These are phyloP conservation scores for Acanthiza pusilla DNA, from an alignment of 2,797 vertebrate genomes.

Conservation along the genomic window DNA sequence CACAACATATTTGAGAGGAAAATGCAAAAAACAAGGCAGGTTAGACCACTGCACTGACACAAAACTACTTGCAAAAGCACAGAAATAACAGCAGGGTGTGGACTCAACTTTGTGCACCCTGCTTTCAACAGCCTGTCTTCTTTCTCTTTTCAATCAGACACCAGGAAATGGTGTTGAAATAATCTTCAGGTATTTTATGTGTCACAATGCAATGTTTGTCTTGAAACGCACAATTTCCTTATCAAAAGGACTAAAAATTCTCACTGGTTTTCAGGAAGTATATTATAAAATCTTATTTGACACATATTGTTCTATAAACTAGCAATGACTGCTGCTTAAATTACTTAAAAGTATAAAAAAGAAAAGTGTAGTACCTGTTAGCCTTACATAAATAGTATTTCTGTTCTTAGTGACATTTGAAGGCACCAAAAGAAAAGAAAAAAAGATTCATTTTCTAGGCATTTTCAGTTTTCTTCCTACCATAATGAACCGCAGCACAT, in stretches of 20 bases:
- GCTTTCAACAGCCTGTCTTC: background rate
- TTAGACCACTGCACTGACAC: background rate
- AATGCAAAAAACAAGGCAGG: background rate
- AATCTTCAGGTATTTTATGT: background rate
- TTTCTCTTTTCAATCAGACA: background rate
- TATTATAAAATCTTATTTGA: background rate
- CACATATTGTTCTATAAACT: background rate
- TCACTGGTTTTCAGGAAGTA: background rate
- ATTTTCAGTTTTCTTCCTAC: background rate
- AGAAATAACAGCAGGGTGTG: background rate
- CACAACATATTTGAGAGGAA: background rate
- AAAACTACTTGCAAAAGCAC: background rate
- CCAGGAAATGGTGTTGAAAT: background rate
- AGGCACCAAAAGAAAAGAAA: background rate
- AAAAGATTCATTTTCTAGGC: background rate
- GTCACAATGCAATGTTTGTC: background rate
- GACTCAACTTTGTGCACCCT: background rate
- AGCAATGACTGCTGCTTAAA: background rate
- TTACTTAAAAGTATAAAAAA: background rate
- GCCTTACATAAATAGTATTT: background rate
- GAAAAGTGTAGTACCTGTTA: background rate
- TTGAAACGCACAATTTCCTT: background rate
- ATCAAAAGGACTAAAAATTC: background rate
- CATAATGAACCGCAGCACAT: background rate
- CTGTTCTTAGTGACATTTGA: background rate